phyloP scores from a whole-genome alignment of 2,113 vertebrate genomes.

The Buteo buteo region DNA sequence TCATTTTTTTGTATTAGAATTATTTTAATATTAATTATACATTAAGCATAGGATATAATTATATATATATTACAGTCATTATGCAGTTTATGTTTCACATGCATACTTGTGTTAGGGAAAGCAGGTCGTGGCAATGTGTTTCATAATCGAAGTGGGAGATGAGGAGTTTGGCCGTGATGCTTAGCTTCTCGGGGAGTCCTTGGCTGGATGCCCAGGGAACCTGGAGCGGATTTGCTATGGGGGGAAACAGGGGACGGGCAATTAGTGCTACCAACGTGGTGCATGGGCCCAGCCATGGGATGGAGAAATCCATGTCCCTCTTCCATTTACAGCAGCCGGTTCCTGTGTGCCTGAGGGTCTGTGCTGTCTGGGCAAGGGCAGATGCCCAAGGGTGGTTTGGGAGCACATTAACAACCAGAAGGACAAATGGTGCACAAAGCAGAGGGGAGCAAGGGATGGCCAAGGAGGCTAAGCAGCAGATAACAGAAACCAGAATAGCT shows the following conservation, averaged over 20 bases:
- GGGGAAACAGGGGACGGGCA: background rate
- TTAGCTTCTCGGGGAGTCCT: background rate
- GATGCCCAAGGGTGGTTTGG: background rate
- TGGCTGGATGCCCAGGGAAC: background rate
- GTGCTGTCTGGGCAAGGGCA: background rate
- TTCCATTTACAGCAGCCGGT: background rate
- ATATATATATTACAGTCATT: constrained; percentile 24
- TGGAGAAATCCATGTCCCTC: background rate
- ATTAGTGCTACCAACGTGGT: background rate
- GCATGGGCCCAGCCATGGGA: too few species aligned
- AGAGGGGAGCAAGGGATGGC: background rate
- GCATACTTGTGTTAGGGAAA: constrained; percentile 18
- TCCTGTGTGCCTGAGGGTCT: background rate
- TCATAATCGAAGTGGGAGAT: fast-evolving
- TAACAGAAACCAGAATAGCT: background rate
- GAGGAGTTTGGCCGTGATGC: background rate
- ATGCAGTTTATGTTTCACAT: constrained; percentile 15
- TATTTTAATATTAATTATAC: constrained; percentile 34
- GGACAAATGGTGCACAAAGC: background rate
- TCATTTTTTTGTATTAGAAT: background rate
- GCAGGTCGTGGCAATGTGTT: background rate
- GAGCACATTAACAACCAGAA: background rate
- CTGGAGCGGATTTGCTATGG: background rate
- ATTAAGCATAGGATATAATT: constrained; percentile 28
- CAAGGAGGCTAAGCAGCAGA: background rate